These are phyloP conservation scores for Junonia oenone DNA, from an alignment of 2,888 invertebrate genomes.

Conservation along the genomic window DNA sequence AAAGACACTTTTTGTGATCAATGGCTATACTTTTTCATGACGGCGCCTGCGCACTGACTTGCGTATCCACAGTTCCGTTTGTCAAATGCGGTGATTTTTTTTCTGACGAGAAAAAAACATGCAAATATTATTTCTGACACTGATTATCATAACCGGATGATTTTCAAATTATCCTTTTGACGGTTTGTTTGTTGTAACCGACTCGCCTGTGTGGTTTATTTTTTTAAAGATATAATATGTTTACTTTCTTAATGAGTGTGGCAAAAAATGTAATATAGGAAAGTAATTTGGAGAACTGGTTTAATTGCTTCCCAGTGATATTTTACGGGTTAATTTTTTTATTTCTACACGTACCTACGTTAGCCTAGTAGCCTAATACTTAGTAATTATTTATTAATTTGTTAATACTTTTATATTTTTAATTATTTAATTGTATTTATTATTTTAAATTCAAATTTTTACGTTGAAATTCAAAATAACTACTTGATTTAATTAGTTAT, in stretches of 20 bases:
- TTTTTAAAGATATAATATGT: neutral
- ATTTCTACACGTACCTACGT: no score
- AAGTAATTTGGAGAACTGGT: neutral
- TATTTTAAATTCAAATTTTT: no score
- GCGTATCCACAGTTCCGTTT: constrained; percentile 30
- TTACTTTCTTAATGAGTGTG: neutral
- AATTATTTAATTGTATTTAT: no score
- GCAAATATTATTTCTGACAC: constrained; percentile 20
- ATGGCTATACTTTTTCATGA: constrained; percentile 17
- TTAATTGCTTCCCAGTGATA: neutral
- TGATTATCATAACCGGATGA: constrained; percentile 17
- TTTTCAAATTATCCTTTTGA: constrained; percentile 24
- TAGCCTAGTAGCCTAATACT: no score
- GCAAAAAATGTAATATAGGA: neutral
- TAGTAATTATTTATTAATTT: no score
- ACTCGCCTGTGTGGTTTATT: neutral
- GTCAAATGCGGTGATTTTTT: constrained; percentile 22
- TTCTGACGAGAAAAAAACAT: constrained; percentile 18
- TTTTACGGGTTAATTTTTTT: no score
- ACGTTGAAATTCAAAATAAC: no score
- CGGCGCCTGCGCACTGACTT: constrained; percentile 40
- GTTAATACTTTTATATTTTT: no score
- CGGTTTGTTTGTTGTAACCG: constrained; percentile 15
- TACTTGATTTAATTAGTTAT: no score
- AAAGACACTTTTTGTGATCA: constrained; percentile 30